Percentiles rank a stretch among this genome's conserved stretches.
Conservation (phyloP, 2,888 invertebrate species). For the Chelonus formosanus region DNA sequence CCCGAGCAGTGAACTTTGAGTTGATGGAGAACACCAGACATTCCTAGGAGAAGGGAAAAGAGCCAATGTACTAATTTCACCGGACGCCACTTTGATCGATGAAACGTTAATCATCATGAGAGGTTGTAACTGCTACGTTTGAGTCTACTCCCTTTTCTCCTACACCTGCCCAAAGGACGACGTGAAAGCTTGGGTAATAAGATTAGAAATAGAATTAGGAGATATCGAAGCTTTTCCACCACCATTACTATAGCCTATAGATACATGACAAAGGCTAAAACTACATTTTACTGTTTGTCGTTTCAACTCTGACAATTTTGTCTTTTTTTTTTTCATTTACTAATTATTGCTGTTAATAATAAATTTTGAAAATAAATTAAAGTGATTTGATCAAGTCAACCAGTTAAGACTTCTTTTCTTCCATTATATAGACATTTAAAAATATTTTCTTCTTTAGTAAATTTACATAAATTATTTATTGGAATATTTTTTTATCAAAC, state of each 20-base stretch:
- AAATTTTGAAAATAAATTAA: too few species aligned
- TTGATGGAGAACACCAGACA: neutral
- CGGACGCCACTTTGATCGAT: conserved; percentile 43
- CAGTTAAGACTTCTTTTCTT: too few species aligned
- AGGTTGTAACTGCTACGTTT: conserved; percentile 29
- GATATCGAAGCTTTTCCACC: conserved; percentile 24
- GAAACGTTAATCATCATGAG: conserved; percentile 43
- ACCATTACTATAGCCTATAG: neutral
- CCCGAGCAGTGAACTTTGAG: neutral
- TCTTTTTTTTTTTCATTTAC: too few species aligned
- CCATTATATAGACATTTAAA: too few species aligned
- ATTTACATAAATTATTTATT: neutral
- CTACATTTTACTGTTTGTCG: neutral
- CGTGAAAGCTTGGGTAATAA: conserved; percentile 31
- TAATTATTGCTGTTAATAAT: too few species aligned
- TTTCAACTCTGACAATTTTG: too few species aligned
- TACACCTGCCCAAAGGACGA: conserved; percentile 3
- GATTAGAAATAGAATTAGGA: conserved; percentile 41
- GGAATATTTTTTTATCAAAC: neutral
- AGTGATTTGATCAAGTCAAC: too few species aligned
- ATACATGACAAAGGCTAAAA: neutral
- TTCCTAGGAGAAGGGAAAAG: conserved; percentile 24
- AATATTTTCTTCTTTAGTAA: neutral
- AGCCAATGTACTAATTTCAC: conserved; percentile 30
- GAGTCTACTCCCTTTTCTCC: neutral